Conservation (phyloP, 2,888 invertebrate species). For the Galerucella pusilla region DNA sequence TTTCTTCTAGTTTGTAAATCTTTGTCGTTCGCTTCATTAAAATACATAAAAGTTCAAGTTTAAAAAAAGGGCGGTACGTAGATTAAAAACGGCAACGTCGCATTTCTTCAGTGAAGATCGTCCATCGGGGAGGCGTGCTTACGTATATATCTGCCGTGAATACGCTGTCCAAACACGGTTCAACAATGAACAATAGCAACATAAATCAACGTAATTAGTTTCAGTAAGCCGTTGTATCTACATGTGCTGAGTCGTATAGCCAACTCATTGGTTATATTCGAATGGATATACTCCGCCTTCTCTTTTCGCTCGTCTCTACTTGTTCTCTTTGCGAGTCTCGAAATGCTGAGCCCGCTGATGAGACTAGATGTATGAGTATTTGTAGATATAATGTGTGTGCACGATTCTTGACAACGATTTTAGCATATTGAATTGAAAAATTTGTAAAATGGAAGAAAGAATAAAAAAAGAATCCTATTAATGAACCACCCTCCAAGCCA, state of each 20-base stretch:
- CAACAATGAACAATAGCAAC: constrained; percentile 88
- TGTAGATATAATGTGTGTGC: constrained; percentile 21
- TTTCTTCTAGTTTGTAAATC: too few species aligned
- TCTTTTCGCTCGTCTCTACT: constrained; percentile 19
- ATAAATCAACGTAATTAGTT: constrained; percentile 96
- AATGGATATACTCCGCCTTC: constrained; percentile 69
- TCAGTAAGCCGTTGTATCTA: constrained; percentile 69
- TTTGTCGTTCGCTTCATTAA: too few species aligned
- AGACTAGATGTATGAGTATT: constrained; percentile 20
- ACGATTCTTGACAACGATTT: constrained; percentile 19
- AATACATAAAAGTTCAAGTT: neutral
- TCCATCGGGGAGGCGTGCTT: constrained; percentile 58
- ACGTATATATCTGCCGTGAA: constrained; percentile 61
- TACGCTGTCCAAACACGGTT: constrained; percentile 68
- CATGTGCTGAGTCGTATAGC: constrained; percentile 67
- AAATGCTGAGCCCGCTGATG: neutral
- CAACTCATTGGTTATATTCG: constrained; percentile 75
- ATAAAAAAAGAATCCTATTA: too few species aligned
- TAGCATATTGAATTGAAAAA: too few species aligned
- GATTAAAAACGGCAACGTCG: constrained; percentile 18
- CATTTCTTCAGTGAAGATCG: constrained; percentile 35
- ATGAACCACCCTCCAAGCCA: too few species aligned
- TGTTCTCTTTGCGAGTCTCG: constrained; percentile 15
- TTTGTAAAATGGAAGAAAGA: too few species aligned
- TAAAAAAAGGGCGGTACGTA: neutral